Percentiles rank a stretch among this genome's conserved stretches.
These are phyloP conservation scores for Dipodomys ordii DNA, from an alignment of 2,113 vertebrate species.

Conservation along the genomic window DNA sequence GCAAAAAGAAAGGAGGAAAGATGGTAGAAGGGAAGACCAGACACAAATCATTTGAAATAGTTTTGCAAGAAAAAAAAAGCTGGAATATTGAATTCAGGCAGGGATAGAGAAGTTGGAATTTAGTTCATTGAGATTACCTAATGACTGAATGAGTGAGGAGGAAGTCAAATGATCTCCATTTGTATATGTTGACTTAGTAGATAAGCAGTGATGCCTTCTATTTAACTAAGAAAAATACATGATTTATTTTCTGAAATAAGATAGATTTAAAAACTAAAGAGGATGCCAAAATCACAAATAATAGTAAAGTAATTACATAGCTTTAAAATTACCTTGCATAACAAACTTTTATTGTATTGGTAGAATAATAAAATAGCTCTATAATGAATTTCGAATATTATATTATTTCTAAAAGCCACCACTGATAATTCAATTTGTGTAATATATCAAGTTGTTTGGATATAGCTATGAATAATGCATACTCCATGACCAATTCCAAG, in stretches of 20 bases:
- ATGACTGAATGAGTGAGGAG: not conserved
- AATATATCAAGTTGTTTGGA: not conserved
- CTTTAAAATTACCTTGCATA: not conserved
- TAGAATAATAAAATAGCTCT: not conserved
- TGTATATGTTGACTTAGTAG: not conserved
- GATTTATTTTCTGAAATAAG: not conserved
- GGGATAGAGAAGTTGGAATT: not conserved
- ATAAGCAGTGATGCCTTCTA: not conserved
- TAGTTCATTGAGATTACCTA: not conserved
- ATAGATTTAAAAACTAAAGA: not conserved
- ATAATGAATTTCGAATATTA: slow-evolving; percentile 27
- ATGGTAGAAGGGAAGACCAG: not conserved
- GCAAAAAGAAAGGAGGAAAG: not conserved
- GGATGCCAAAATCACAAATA: not conserved
- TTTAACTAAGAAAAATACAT: not conserved
- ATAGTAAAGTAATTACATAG: not conserved
- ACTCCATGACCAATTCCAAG: not conserved
- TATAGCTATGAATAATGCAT: not conserved
- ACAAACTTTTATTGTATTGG: not conserved
- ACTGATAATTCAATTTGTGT: slow-evolving; percentile 15
- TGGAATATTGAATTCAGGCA: slow-evolving; percentile 4
- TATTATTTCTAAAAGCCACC: slow-evolving; percentile 27
- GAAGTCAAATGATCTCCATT: not conserved
- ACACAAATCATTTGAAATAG: not conserved
- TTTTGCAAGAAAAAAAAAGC: not conserved